Evolutionary conservation across 2,888 invertebrate genomes (phyloP).

Genomic region (Spicauda simplicius): DNA sequence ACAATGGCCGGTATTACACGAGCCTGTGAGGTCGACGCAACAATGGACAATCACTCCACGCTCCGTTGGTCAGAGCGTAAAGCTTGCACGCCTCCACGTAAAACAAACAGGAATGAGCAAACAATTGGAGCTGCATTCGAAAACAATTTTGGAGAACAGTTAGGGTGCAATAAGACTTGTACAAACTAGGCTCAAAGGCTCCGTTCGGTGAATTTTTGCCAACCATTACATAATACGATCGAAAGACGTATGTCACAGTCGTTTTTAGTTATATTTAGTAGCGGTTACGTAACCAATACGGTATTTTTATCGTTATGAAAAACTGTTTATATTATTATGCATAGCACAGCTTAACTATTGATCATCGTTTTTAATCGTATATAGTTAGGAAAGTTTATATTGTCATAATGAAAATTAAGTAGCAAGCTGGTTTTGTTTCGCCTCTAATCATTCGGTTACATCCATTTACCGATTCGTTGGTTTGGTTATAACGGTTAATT

Average conservation of each 20-base stretch:
- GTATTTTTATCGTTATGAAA: too few species aligned
- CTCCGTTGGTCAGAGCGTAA: conserved; percentile 39
- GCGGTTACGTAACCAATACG: too few species aligned
- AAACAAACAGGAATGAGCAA: neutral
- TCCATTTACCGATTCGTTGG: too few species aligned
- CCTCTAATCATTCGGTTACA: too few species aligned
- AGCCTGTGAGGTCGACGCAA: conserved; percentile 27
- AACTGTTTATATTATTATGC: too few species aligned
- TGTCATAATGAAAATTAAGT: too few species aligned
- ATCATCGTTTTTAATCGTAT: too few species aligned
- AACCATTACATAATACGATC: neutral
- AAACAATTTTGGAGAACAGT: neutral
- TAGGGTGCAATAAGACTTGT: neutral
- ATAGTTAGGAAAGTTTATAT: too few species aligned
- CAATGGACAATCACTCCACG: conserved; percentile 52
- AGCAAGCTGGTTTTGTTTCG: too few species aligned
- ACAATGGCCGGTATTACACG: conserved; percentile 41
- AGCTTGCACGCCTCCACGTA: conserved; percentile 1
- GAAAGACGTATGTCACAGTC: neutral
- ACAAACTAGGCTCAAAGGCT: neutral
- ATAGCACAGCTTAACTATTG: too few species aligned
- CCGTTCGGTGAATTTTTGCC: neutral
- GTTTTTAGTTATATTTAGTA: too few species aligned
- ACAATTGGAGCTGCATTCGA: neutral
- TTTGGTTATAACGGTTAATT: too few species aligned